Conservation (phyloP, 2,113 vertebrate species). For the Egretta garzetta region DNA sequence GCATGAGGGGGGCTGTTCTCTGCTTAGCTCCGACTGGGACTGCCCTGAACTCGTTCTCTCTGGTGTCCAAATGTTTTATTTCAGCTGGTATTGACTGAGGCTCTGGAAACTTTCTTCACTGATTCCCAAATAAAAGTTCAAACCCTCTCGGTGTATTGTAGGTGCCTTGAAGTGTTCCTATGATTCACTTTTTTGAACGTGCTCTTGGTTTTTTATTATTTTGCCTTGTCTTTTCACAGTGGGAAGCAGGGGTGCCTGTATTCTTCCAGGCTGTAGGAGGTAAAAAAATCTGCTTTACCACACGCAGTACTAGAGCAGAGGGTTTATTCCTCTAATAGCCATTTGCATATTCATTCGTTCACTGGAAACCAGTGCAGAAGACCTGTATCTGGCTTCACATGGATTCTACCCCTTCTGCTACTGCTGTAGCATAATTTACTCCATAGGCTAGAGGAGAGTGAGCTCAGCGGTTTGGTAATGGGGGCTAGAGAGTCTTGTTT, state of each 20-base stretch:
- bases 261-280: not conserved
- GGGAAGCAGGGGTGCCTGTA: not conserved
- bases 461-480: not conserved
- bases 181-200: not conserved
- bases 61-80: not conserved
- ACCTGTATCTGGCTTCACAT: not conserved
- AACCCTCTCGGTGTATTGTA: not conserved
- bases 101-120: not conserved
- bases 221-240: not conserved
- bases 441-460: not conserved
- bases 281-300: not conserved
- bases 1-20: not conserved
- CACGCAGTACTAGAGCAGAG: not conserved
- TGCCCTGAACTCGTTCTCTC: not conserved
- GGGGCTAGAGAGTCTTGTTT: not conserved
- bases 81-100: not conserved
- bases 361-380: not conserved
- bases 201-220: not conserved
- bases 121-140: not conserved
- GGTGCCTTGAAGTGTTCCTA: not conserved
- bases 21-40: not conserved
- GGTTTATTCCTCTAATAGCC: not conserved
- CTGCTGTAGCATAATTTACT: not conserved
- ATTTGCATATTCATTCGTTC: not conserved
- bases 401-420: not conserved